Evolutionary conservation across 1,140 invertebrate genomes (phyloP), one percentile per base, ranked within the genome.

Genomic region (Periplaneta americana): DNA sequence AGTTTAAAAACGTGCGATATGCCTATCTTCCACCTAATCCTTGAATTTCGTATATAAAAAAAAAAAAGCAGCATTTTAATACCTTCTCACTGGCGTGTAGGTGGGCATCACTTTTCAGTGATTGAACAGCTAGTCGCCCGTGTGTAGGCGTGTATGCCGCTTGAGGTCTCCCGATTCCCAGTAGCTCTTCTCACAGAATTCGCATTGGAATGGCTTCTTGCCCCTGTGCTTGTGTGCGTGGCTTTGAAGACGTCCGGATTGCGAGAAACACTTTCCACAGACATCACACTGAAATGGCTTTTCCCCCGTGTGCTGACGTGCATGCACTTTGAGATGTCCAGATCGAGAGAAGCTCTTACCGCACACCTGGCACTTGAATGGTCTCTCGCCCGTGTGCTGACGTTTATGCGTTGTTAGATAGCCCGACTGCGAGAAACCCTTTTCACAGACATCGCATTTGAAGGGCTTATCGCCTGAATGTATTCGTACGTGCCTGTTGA

Each of bases 381-480:
- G 48, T 10, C 37, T 35, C 10, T 80, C 3, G 8, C 79, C 79
- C 22, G 79, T 80, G n/a, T 80, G 79, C 33, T 28, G 57, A 17
- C 79, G n/a, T 18, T 33, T 32, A 28, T 80, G 79, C 32, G 17
- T 13, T 18, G 34, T 34, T n/a, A 79, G 28, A 79, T 34, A 28
- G 13, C 48, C 37, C 5, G 31, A 48, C 18, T 28, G 85, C 89
- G 86, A 87, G 86, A 91, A 91, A 57, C 88, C 88, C 85, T 90
- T 91, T 10, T 86, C 87, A 84, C 91, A 91, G 75, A 86, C 84
- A 0, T 82, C 86, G 83, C 92, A 93, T 74, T 84, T 85, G 82
- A 88, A 92, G 0, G 92, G 92, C 75, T 90, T 86, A 83, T 92
- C 92, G 0, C 91, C 91, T 0, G 91, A 91, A 84, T 93, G 91